Conservation (phyloP, 2,888 invertebrate species). For the Aspidiotus destructor region DNA sequence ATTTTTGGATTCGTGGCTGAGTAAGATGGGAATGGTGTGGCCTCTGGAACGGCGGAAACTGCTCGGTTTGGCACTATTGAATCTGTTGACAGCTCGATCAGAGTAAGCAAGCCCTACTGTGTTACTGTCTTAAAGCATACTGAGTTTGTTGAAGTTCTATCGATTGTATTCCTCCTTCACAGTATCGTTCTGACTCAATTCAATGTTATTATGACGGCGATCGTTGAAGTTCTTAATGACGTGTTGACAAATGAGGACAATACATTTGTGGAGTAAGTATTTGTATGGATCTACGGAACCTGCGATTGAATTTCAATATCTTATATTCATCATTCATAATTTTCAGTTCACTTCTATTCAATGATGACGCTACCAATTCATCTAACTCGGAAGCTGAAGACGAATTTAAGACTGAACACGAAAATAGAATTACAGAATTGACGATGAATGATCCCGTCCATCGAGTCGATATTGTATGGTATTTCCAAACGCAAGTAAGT, state of each 20-base stretch:
- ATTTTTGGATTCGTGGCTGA: slow-evolving; percentile 51
- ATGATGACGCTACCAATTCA: slow-evolving; percentile 45
- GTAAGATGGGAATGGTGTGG: slow-evolving; percentile 65
- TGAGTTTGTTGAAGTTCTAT: slow-evolving; percentile 45
- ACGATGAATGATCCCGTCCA: slow-evolving; percentile 69
- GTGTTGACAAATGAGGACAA: slow-evolving; percentile 61
- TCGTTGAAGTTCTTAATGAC: slow-evolving; percentile 70
- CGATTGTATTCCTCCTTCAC: slow-evolving; percentile 46
- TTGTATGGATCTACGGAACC: background rate
- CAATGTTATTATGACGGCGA: slow-evolving; percentile 59
- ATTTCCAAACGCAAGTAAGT: slow-evolving; percentile 59
- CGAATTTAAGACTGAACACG: slow-evolving; percentile 61
- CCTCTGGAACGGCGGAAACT: slow-evolving; percentile 75
- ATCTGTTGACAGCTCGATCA: slow-evolving; percentile 41
- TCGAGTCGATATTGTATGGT: slow-evolving; percentile 61
- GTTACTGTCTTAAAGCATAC: background rate
- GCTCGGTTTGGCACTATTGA: slow-evolving; percentile 52
- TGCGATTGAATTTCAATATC: background rate
- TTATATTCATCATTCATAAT: background rate
- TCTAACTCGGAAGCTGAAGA: slow-evolving; percentile 45
- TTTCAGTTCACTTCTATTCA: slow-evolving; percentile 43
- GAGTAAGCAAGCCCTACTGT: slow-evolving; percentile 37
- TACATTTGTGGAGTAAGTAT: slow-evolving; percentile 48
- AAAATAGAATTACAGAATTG: slow-evolving; percentile 58
- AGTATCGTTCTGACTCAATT: slow-evolving; percentile 61